Base-by-base conservation (phyloP, 2,113 vertebrate genomes). In the Phaethon lepturus region DNA sequence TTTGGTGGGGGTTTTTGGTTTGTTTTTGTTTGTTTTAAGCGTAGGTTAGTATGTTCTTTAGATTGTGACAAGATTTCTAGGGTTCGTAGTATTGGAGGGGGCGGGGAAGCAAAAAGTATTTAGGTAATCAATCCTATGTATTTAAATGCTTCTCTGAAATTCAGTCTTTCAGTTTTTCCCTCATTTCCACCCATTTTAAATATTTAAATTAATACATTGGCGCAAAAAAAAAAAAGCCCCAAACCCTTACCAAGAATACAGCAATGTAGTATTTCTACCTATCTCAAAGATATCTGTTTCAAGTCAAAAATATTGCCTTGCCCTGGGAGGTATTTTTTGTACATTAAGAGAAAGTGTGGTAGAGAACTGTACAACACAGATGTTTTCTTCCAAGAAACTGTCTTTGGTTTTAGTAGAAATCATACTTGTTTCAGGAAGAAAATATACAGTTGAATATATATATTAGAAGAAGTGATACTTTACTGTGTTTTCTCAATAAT, bases 41-140 rank as follows among this genome's bases (percentile, higher is more conserved):
- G 2, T 38, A 26, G 4, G 6, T 28, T 35, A n/a, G 0, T 58
- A 3, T 49, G 3, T 77, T 86, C 53, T 26, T 76, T 26, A 59
- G 18, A 50, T 16, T 79, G 17, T 45, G 11, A 19, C 5, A 52
- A 3, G 33, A 23, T 79, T 86, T 88, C 26, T 35, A 7, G 13
- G 4, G 3, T 63, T 88, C 31, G 3, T 71, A 7, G 3, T 55
- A 0, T 23, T 53, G 45, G 33, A 3, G 40, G 47, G 5, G 4
- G 8, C 24, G 6, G 2, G 3, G 5, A 9, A 24, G 4, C 5
- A 44, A 31, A 22, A 14, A 12, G 3, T 55, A 23, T 52, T 85
- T 16, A 19, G 19, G 11, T 59, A 17, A 24, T 82, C 14, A n/a
- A 45, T 58, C 3, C 18, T 74, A 9, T 23, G 15, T 25, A 31